Evolutionary conservation across 2,113 vertebrate genomes (phyloP).

Genomic region (Embiotoca jacksoni): DNA sequence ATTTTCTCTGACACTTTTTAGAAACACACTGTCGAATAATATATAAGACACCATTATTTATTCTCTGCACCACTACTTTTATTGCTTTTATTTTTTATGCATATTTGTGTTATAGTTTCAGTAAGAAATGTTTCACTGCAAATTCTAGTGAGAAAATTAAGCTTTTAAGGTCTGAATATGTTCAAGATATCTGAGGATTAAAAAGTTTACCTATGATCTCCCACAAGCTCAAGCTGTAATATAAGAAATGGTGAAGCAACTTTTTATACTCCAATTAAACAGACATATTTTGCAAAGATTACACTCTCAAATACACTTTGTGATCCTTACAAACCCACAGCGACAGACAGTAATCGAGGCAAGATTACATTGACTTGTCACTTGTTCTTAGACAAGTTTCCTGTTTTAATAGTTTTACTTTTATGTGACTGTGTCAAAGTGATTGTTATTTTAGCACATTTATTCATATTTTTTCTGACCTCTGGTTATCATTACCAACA

Average conservation of each 20-base stretch:
- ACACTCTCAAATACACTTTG: background rate
- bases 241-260: background rate
- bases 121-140: background rate
- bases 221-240: background rate
- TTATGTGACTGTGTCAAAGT: background rate
- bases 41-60: background rate
- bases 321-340: background rate
- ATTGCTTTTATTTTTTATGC: background rate
- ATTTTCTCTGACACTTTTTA: background rate
- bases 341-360: background rate
- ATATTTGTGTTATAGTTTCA: background rate
- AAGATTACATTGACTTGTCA: background rate
- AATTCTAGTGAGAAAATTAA: background rate
- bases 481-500: conserved; percentile 33
- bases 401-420: background rate
- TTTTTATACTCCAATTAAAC: background rate
- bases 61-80: background rate
- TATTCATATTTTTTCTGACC: conserved; percentile 2
- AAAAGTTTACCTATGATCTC: too few species aligned
- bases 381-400: background rate
- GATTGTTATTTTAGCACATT: conserved; percentile 14
- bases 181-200: too few species aligned
- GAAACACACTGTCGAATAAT: conserved; percentile 1
- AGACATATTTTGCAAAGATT: background rate
- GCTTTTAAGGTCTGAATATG: background rate